Conservation (phyloP, 30 jellyfish, hydroid and myxozoan genomes). For the Haliclystus octoradiatus region DNA sequence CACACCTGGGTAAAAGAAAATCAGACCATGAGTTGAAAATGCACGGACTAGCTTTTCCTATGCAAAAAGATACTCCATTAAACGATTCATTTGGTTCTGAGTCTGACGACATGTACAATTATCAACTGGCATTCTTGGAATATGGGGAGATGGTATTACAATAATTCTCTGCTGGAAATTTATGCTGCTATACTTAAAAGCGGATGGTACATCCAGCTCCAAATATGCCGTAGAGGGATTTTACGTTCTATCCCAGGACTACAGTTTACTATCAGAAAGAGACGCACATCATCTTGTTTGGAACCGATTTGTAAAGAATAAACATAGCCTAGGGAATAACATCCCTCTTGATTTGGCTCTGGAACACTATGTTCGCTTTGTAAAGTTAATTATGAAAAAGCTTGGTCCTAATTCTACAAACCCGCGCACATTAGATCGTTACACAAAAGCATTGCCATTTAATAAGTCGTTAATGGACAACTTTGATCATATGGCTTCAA, state of each 20-base stretch:
- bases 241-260: constrained; percentile 18
- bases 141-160: constrained; percentile 42
- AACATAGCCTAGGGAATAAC: constrained; percentile 21
- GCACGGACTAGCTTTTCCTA: too few species aligned
- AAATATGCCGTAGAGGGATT: constrained; percentile 31
- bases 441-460: constrained; percentile 26
- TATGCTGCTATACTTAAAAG: constrained; percentile 17
- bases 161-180: constrained; percentile 18
- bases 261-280: constrained; percentile 11
- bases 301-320: constrained; percentile 27
- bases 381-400: constrained; percentile 10
- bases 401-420: constrained; percentile 34
- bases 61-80: constrained; percentile 1
- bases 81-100: too few species aligned
- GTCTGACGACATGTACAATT: constrained; percentile 6
- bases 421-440: constrained; percentile 17
- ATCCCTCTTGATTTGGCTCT: constrained; percentile 30
- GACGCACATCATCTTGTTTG: constrained; percentile 14
- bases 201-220: constrained; percentile 16
- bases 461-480: constrained; percentile 16
- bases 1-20: constrained; percentile 3
- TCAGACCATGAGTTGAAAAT: constrained; percentile 3
- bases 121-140: constrained; percentile 27
- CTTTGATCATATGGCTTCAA: constrained; percentile 21
- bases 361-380: constrained; percentile 17